These are phyloP conservation scores for Tetramorium alpestre DNA, from an alignment of 1,140 invertebrate species.

Conservation along the genomic window DNA sequence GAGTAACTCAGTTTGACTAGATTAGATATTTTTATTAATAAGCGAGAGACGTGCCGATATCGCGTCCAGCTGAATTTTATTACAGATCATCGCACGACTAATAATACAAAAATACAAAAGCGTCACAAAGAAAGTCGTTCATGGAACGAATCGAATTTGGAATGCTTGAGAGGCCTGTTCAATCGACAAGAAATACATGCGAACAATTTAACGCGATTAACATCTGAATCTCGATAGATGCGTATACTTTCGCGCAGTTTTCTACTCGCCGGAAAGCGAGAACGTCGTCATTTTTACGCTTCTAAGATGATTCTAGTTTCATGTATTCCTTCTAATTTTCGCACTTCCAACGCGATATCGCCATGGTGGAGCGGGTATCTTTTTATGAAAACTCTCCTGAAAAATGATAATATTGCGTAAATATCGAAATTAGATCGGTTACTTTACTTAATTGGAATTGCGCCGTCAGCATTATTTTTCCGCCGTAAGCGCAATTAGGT, in stretches of 20 bases:
- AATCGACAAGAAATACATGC: not conserved
- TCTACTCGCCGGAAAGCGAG: not conserved
- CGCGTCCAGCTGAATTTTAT: not conserved
- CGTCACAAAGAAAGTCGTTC: not conserved
- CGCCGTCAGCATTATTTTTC: not conserved
- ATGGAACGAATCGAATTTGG: not conserved
- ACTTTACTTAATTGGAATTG: not conserved
- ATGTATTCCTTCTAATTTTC: conserved; percentile 10
- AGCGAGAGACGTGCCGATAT: not conserved
- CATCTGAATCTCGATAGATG: not conserved
- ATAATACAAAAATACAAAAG: not conserved
- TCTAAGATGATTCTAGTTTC: not conserved
- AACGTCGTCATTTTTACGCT: not conserved
- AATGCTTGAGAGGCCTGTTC: not conserved
- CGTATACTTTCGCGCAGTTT: not conserved
- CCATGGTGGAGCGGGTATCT: conserved; percentile 23
- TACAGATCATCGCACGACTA: not conserved
- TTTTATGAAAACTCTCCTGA: conserved; percentile 39
- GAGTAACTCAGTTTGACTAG: not conserved
- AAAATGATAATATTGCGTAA: not conserved
- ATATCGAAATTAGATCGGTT: not conserved
- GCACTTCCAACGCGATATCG: conserved; percentile 19
- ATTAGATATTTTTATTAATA: not conserved
- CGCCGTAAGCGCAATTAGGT: not conserved
- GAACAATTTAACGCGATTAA: conserved; percentile 9